Evolutionary conservation across 2,888 invertebrate species (phyloP).

Genomic region (Leistus spinibarbis): DNA sequence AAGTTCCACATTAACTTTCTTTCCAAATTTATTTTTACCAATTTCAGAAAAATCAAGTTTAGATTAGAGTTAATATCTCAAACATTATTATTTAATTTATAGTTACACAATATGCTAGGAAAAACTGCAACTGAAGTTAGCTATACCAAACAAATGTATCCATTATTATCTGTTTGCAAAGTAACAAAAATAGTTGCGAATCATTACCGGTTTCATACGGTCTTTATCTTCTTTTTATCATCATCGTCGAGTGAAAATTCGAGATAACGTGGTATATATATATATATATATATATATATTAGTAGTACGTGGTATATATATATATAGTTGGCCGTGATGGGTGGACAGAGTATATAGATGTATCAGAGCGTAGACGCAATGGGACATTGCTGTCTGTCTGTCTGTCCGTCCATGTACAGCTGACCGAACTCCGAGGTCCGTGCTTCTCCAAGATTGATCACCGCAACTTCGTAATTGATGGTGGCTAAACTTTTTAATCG

Average conservation of each 20-base stretch:
- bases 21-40: too few species aligned
- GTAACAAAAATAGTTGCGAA: background rate
- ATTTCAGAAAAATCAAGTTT: too few species aligned
- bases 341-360: background rate
- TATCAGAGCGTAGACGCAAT: slow-evolving; percentile 21
- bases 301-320: background rate
- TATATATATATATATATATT: too few species aligned
- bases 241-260: background rate
- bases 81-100: too few species aligned
- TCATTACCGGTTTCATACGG: background rate
- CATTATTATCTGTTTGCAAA: background rate
- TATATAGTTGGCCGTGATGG: too few species aligned
- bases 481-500: slow-evolving; percentile 40
- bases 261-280: background rate
- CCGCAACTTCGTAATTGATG: slow-evolving; percentile 39
- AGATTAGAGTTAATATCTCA: too few species aligned
- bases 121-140: too few species aligned
- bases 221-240: background rate
- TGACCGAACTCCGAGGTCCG: slow-evolving; percentile 20
- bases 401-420: background rate
- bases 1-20: background rate
- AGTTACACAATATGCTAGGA: too few species aligned
- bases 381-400: slow-evolving; percentile 11
- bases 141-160: too few species aligned
- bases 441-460: slow-evolving; percentile 38